Base-by-base conservation (phyloP, 2,797 vertebrate species). In the Pangasius larnaudii region DNA sequence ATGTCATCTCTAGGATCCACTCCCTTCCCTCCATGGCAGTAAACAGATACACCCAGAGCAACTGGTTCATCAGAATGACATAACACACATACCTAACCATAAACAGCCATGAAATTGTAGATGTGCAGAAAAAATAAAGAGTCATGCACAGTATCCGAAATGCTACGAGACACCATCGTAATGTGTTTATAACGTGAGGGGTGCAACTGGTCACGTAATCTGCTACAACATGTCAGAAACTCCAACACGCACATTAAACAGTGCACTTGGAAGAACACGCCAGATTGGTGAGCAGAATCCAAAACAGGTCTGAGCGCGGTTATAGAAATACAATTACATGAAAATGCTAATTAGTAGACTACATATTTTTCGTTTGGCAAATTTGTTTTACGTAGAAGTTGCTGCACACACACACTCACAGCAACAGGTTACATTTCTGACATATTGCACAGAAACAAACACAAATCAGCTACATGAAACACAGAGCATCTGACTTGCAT, bases 41-140 rank as follows among this genome's bases (percentile, higher is more conserved):
- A 77, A 58, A 85, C 42, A 90, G 85, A 74, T 86, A 88, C 89
- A 89, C 90, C 87, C 87, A 87, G 22, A 89, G 49, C 61, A 39
- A 84, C 74, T 78, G 49, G 51, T 86, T 75, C 69, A 63, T 46
- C 87, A 71, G 33, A 85, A 53, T 10, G 30, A 75, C 63, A 80
- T 51, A 81, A 74, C 36, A 30, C 58, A 33, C 67, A 67, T 61
- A 61, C 49, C 42, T 24, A 65, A 78, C 49, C 36, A 85, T 61
- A 27, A 61, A 46, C 84, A 49, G 36, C 13, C 33, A 2, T 27
- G 19, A 79, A 56, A 80, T 14, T 63, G 22, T 5, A 79, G n/a
- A 75, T 46, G 6, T 59, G 81, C 74, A 82, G 24, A 39, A 77
- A 84, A 69, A 63, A 42, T 30, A 0, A 10, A 39, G 24, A 11